These are phyloP conservation scores for Melanotus villosus DNA, from an alignment of 2,888 invertebrate genomes.

Conservation along the genomic window DNA sequence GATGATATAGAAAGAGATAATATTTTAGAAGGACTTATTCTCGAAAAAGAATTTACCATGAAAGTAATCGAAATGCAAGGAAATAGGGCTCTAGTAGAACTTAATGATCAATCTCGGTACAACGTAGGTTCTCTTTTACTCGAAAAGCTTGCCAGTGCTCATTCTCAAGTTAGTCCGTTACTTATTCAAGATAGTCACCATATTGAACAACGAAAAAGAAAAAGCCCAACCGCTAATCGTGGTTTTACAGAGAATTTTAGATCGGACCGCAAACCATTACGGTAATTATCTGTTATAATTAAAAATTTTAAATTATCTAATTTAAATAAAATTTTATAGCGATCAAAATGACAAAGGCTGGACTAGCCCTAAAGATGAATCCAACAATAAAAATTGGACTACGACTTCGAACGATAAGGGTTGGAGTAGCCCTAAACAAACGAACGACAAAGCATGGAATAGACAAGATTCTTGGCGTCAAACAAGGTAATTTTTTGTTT, in stretches of 20 bases:
- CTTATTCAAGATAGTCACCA: conserved; percentile 63
- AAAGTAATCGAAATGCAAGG: conserved; percentile 72
- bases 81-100: conserved; percentile 74
- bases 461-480: conserved; percentile 40
- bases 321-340: neutral
- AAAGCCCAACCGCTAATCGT: conserved; percentile 26
- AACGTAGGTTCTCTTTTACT: conserved; percentile 65
- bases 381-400: neutral
- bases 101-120: conserved; percentile 71
- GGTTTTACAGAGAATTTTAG: neutral
- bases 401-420: neutral
- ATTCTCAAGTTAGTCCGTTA: conserved; percentile 62
- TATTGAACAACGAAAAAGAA: conserved; percentile 58
- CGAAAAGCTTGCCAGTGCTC: conserved; percentile 63
- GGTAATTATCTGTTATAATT: conserved; percentile 27
- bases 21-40: conserved; percentile 78
- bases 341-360: neutral
- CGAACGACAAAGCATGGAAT: conserved; percentile 3
- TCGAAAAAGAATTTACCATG: conserved; percentile 76
- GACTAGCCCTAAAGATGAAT: neutral
- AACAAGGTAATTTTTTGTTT: conserved; percentile 44
- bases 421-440: neutral
- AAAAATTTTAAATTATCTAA: neutral
- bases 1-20: conserved; percentile 73
- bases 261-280: conserved; percentile 14